A percentile compares a stretch with the other conserved stretches of the same genome.
These are phyloP conservation scores for Pelecanus crispus DNA, from an alignment of 2,113 vertebrate species.

Conservation along the genomic window DNA sequence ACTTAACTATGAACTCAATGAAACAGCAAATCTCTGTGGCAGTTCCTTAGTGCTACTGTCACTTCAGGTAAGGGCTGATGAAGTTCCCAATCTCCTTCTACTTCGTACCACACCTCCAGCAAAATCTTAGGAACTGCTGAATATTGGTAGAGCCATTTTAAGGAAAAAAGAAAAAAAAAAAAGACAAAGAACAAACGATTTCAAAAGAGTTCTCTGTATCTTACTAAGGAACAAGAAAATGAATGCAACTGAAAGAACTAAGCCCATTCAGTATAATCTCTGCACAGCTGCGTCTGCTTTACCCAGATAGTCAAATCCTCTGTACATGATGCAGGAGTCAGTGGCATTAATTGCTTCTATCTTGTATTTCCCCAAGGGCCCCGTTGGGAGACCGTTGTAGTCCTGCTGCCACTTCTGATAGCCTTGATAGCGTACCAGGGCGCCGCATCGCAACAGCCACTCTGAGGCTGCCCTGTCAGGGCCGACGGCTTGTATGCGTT, in stretches of 20 bases:
- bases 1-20: accelerated
- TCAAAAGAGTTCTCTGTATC: accelerated
- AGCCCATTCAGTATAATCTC: accelerated
- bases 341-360: conserved; percentile 92
- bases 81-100: not conserved
- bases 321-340: conserved; percentile 92
- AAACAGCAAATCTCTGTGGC: not conserved
- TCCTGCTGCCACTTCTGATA: conserved; percentile 88
- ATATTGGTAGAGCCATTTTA: not conserved
- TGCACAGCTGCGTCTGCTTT: not conserved
- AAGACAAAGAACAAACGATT: not conserved
- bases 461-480: conserved; percentile 91
- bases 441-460: conserved; percentile 94
- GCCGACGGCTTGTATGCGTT: conserved; percentile 84
- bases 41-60: not conserved
- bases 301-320: conserved; percentile 92
- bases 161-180: not conserved
- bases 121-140: not conserved
- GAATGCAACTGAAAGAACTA: not conserved
- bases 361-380: conserved; percentile 81
- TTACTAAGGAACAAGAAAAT: not conserved
- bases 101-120: not conserved
- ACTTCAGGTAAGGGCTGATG: not conserved
- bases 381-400: conserved; percentile 88
- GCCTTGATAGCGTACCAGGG: conserved; percentile 83